Conservation (phyloP, 2,888 invertebrate genomes). For the Altica lythri region DNA sequence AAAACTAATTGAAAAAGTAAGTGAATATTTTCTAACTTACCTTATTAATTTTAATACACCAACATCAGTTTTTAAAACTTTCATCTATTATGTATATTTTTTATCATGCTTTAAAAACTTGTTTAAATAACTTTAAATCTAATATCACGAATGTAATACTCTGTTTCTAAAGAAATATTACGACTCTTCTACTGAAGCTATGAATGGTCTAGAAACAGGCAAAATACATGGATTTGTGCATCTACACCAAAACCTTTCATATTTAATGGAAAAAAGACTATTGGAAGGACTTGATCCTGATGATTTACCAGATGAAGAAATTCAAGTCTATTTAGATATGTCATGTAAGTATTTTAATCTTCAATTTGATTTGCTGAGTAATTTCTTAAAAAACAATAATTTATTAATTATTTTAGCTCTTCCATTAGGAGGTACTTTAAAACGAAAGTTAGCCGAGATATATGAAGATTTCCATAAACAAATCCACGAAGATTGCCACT, state of each 20-base stretch:
- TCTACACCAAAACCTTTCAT: slow-evolving; percentile 70
- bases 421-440: slow-evolving; percentile 53
- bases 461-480: slow-evolving; percentile 67
- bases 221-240: slow-evolving; percentile 67
- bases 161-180: slow-evolving; percentile 56
- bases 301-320: slow-evolving; percentile 61
- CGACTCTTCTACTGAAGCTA: slow-evolving; percentile 59
- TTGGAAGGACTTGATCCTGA: slow-evolving; percentile 52
- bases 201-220: slow-evolving; percentile 60
- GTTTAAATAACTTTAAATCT: no score
- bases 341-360: slow-evolving; percentile 63
- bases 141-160: no score
- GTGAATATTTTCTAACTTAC: not conserved
- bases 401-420: slow-evolving; percentile 6
- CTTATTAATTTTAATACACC: not conserved
- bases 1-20: slow-evolving; percentile 14
- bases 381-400: not conserved
- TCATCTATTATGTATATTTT: not conserved
- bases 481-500: slow-evolving; percentile 67
- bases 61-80: not conserved
- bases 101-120: no score
- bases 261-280: slow-evolving; percentile 12
- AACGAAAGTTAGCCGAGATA: slow-evolving; percentile 64
- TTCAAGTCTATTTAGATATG: slow-evolving; percentile 74
- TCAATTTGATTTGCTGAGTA: not conserved